A percentile compares a stretch with the other conserved stretches of the same genome.
Conservation (phyloP, 2,797 vertebrate genomes). For the Tragopan temminckii region DNA sequence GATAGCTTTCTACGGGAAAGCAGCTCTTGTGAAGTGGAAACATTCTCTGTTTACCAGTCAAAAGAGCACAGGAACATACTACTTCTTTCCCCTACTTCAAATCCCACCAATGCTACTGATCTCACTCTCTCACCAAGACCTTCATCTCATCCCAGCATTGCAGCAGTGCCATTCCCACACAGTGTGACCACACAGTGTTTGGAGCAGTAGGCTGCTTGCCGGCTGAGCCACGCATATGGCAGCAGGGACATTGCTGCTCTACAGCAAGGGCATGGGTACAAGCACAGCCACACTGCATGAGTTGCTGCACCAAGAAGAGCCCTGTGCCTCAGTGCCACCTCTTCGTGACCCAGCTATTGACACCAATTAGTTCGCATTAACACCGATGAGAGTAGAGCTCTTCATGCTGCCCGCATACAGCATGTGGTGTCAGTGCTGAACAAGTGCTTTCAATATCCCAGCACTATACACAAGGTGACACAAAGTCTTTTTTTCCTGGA, state of each 20-base stretch:
- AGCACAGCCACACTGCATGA: rapidly evolving
- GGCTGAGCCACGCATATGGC: background rate
- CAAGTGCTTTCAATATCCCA: background rate
- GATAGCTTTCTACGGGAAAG: background rate
- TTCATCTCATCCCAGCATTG: background rate
- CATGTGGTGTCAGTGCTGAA: background rate
- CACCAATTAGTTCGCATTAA: background rate
- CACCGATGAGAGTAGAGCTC: background rate
- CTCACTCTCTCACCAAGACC: background rate
- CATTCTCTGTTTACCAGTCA: background rate
- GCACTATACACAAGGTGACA: background rate
- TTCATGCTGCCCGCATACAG: background rate
- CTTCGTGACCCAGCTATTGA: background rate
- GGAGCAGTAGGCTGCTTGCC: background rate
- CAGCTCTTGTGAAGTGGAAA: background rate
- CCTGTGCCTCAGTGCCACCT: background rate
- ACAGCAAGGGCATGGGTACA: rapidly evolving
- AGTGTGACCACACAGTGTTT: background rate
- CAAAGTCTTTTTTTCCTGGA: background rate
- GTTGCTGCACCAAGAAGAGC: background rate
- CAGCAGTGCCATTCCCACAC: rapidly evolving
- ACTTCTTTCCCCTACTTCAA: background rate
- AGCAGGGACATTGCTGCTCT: rapidly evolving
- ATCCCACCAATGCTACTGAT: background rate
- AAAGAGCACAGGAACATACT: background rate